These are phyloP conservation scores for Megaustenia siamemsis DNA, from an alignment of 2,888 invertebrate species.

Conservation along the genomic window DNA sequence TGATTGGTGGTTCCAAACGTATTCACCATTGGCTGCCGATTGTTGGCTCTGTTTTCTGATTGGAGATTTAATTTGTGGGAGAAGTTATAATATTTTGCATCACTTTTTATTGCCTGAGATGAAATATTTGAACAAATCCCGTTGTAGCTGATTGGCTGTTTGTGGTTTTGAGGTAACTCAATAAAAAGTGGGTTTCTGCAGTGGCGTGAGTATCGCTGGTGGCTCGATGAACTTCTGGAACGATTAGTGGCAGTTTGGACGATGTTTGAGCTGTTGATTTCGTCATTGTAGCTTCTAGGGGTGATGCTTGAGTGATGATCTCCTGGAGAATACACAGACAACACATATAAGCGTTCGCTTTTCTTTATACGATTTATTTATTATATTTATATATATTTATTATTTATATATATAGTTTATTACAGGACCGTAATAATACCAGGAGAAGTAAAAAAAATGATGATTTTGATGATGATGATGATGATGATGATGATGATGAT, in stretches of 20 bases:
- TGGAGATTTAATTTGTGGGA: not conserved
- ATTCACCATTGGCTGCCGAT: not conserved
- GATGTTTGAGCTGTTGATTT: not conserved
- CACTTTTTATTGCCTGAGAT: not conserved
- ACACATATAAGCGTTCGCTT: no score
- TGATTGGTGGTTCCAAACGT: slow-evolving; percentile 38
- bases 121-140: not conserved
- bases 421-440: no score
- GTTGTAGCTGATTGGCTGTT: not conserved
- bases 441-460: no score
- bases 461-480: no score
- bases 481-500: no score
- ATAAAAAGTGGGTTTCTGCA: not conserved
- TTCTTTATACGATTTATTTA: no score
- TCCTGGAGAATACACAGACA: slow-evolving; percentile 7
- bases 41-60: slow-evolving; percentile 35
- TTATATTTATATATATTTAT: no score
- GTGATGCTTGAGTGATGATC: slow-evolving; percentile 20
- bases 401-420: no score
- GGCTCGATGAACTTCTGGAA: slow-evolving; percentile 12
- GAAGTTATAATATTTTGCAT: not conserved
- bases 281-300: slow-evolving; percentile 16
- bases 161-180: slow-evolving; percentile 19
- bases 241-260: not conserved
- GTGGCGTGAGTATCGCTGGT: not conserved